Conservation (phyloP, 2,113 vertebrate species). For the Lynx canadensis region DNA sequence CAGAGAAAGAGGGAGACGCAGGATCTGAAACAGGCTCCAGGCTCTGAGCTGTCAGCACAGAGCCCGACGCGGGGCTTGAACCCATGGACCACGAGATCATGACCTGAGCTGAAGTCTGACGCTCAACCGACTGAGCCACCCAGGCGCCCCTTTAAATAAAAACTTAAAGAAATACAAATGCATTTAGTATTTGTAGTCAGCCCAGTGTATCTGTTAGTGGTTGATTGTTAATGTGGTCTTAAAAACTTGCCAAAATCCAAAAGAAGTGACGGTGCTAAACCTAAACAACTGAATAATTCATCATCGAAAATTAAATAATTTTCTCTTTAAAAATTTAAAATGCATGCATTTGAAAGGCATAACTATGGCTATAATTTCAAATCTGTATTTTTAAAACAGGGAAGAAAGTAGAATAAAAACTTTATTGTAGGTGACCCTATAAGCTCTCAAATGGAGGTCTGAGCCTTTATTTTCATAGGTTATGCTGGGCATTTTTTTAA, state of each 20-base stretch:
- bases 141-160: not conserved
- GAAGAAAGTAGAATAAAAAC: not conserved
- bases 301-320: not conserved
- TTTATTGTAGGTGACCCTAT: not conserved
- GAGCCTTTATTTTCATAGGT: not conserved
- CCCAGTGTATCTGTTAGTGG: not conserved
- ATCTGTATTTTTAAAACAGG: not conserved
- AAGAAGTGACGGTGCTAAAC: not conserved
- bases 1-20: no score
- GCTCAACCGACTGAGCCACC: no score
- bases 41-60: no score
- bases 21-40: no score
- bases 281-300: constrained; percentile 50
- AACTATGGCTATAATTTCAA: not conserved
- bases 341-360: not conserved
- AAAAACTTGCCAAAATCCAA: constrained; percentile 37
- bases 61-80: no score
- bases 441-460: not conserved
- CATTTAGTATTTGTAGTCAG: not conserved
- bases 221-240: not conserved
- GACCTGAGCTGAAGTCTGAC: no score
- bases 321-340: constrained; percentile 49
- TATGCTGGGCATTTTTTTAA: not conserved
- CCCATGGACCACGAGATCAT: no score
- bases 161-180: not conserved